Evolutionary conservation across 2,797 vertebrate genomes (phyloP), one percentile per base, ranked within the genome.

Genomic region (Rhinella marina): DNA sequence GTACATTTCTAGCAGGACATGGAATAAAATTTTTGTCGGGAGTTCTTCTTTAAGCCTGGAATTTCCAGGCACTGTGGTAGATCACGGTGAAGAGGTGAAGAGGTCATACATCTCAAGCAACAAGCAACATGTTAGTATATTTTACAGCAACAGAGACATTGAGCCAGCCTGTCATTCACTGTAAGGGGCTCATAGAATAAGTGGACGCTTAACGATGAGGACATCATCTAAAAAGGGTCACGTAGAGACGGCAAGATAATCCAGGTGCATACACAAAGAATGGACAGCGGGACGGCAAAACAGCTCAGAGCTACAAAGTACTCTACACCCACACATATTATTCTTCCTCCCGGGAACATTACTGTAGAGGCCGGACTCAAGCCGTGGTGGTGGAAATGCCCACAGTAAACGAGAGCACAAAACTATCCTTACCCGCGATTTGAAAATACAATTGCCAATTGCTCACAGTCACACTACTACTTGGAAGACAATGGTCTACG

Each of bases 241-340:
- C 12, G 32, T 23, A 11, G 41, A 75, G 41, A 52, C 8, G 7
- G 41, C 32, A 8, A 75, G 48, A 73, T 73, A 75, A 75, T 50
- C 72, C 32, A 50, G 72, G 27, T 41, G 48, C 70, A 73, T 19
- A 19, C 27, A 73, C 61, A 62, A 81, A 48, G 32, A 21, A 48
- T 10, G 17, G 32, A 25, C 82, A 56, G 68, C 52, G 72, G 66
- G 16, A 57, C 64, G 12, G 27, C 25, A 13, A 25, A 68, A 68
- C 25, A 19, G 6, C 23, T 56, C n/a, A 57, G 3, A 29, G 68
- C 54, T 54, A 73, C 82, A 73, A 57, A 57, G 57, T 73, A 84
- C 68, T 72, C 21, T 84, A 73, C 82, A 32, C 72, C 72, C 19
- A 75, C 81, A 54, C 14, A 6, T 56, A 73, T 54, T 68, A 27